Base-by-base conservation (phyloP, 2,113 vertebrate species). In the Lasiurus cinereus region DNA sequence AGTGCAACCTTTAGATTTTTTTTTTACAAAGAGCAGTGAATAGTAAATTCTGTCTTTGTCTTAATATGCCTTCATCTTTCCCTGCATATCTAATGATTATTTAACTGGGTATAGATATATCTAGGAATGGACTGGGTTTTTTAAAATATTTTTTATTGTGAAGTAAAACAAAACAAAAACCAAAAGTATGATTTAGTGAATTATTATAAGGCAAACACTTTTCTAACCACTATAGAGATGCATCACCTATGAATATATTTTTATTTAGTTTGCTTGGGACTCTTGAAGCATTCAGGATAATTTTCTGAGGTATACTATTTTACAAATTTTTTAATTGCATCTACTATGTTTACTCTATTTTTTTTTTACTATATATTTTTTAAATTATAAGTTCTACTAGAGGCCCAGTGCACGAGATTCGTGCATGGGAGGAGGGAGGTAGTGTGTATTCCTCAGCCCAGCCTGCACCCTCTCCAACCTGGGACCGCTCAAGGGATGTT, bases 211-310 rank as follows among this genome's bases (percentile, higher is more conserved):
- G 29, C 33, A 93, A 62, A 67, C 14, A 46, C 8, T 84, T 8
- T 73, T 79, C 36, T 16, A 59, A 84, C n/a, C 39, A 73, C n/a
- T 33, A 24, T 67, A 66, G 48, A 73, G 54, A 52, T 64, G 46
- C 43, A 8, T 24, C 21, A 31, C 48, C 52, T 31, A 7, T 48
- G 59, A 5, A 24, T 64, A 13, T 52, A 50, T 43, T 85, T 76
- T 88, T 76, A 54, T 87, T 91, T 91, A 64, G 16, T 94, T 79
- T 91, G 13, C 62, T 91, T 83, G 33, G 9, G 59, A 77, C 22
- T 91, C 72, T 46, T 54, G 5, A 4, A 77, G 24, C 24, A 83
- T 50, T 88, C 56, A 76, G 31, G 31, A 5, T 69, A 69, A 21
- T 56, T 62, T 88, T 77, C 52, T 91, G 52, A 83, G 91, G 7